Evolutionary conservation across 2,113 vertebrate genomes (phyloP).

Genomic region (Micromys minutus): DNA sequence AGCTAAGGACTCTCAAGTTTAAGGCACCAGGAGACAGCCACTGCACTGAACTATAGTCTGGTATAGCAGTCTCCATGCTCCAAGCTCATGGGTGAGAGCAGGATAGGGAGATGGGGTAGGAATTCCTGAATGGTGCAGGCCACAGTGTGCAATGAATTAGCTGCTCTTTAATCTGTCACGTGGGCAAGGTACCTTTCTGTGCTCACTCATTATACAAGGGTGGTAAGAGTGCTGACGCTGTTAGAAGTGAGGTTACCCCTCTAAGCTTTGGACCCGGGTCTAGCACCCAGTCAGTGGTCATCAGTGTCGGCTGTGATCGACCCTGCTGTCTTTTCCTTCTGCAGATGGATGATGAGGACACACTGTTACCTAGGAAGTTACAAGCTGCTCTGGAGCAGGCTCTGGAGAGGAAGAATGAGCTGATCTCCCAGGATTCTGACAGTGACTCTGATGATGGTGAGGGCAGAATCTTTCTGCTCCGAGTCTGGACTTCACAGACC

Average conservation of each 20-base stretch:
- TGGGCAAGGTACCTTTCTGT: conserved; percentile 8
- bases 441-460: conserved; percentile 99
- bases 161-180: conserved; percentile 21
- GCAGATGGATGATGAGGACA: conserved; percentile 99
- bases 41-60: background rate
- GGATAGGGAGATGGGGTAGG: background rate
- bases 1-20: background rate
- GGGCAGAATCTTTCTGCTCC: background rate
- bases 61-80: background rate
- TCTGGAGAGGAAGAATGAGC: conserved; percentile 96
- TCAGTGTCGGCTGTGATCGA: background rate
- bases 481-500: background rate
- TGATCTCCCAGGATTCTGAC: conserved; percentile 97
- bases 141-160: background rate
- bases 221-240: background rate
- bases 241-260: background rate
- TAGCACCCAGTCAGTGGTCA: background rate
- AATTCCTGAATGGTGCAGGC: background rate
- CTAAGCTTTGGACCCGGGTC: background rate
- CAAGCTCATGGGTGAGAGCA: background rate
- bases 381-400: conserved; percentile 98
- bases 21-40: background rate
- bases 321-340: background rate
- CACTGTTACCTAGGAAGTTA: conserved; percentile 96
- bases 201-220: conserved; percentile 8